These are phyloP conservation scores for Odocoileus hemionus DNA, from an alignment of 2,113 vertebrate species.

Conservation along the genomic window DNA sequence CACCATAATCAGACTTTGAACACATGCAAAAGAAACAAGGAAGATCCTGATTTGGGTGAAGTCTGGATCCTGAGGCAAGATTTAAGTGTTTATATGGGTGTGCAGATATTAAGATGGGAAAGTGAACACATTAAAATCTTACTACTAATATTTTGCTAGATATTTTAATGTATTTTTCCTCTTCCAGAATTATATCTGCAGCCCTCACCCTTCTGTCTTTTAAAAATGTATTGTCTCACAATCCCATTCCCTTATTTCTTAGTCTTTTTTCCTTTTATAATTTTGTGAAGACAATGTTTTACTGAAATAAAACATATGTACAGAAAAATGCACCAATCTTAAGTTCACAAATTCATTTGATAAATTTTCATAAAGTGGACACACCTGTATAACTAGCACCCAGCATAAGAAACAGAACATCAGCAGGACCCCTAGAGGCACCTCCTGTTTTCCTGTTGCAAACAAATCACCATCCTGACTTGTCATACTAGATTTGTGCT, in stretches of 20 bases:
- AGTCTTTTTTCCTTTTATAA: conserved; percentile 7
- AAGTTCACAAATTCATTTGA: neutral
- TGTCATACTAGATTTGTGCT: neutral
- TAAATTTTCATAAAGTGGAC: neutral
- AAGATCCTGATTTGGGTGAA: neutral
- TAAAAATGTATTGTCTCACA: neutral
- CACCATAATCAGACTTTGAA: neutral
- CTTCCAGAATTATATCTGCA: neutral
- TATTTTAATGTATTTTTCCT: neutral
- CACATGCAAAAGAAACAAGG: neutral
- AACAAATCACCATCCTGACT: neutral
- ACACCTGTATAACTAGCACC: neutral
- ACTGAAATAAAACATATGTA: neutral
- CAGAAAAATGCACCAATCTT: neutral
- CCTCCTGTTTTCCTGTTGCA: neutral
- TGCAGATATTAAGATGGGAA: neutral
- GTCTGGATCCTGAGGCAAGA: neutral
- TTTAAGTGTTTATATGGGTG: neutral
- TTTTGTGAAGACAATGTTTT: neutral
- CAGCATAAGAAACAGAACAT: neutral
- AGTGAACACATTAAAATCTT: neutral
- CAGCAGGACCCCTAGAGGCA: neutral
- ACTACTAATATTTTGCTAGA: neutral
- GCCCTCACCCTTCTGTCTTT: neutral
- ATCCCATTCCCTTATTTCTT: neutral